Evolutionary conservation across 2,113 vertebrate species (phyloP), one percentile per base, ranked within the genome.

Genomic region (Eidolon helvum): DNA sequence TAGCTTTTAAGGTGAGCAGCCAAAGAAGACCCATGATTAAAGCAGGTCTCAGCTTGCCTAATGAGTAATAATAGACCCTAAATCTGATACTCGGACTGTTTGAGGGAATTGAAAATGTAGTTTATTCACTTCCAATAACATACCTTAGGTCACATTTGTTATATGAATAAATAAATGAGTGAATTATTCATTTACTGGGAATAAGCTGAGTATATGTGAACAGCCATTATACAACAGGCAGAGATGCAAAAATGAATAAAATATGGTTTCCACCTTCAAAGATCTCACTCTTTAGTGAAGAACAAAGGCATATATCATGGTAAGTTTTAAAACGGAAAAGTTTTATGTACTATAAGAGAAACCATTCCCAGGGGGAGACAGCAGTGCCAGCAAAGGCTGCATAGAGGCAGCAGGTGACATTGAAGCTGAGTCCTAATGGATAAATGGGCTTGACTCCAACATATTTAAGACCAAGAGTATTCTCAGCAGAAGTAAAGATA

Each of bases 1-100:
- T 43, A 14, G 69, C n/a, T 79, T 78, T 85, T 86, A 85, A 96
- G 68, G 50, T 95, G 93, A 87, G 61, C 57, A 55, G 57, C 63
- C 57, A 86, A 96, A 63, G 63, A 43, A 91, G 72, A 86, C 26
- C 12, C 18, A 16, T 80, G 84, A 91, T 78, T 82, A 72, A 40
- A 78, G 35, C n/a, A 30, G 61, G 87, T 59, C 59, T 90, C 74
- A 91, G 55, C 43, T 48, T 53, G 14, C 53, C 38, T 93, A 90
- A 69, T 30, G 69, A 68, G 50, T n/a, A 86, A 68, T 59, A 68
- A 91, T 19, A 91, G 35, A 57, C 11, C 40, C 72, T 57, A 53
- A 66, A 63, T 72, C 12, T n/a, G 15, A 71, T 61, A 61, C 2
- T 28, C 33, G 21, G 90, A 5, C 14, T 89, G 21, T 38, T 74